A percentile compares a stretch with the other conserved stretches of the same genome.
phyloP scores from a whole-genome alignment of 1,140 invertebrate species.

The Heliothis virescens region DNA sequence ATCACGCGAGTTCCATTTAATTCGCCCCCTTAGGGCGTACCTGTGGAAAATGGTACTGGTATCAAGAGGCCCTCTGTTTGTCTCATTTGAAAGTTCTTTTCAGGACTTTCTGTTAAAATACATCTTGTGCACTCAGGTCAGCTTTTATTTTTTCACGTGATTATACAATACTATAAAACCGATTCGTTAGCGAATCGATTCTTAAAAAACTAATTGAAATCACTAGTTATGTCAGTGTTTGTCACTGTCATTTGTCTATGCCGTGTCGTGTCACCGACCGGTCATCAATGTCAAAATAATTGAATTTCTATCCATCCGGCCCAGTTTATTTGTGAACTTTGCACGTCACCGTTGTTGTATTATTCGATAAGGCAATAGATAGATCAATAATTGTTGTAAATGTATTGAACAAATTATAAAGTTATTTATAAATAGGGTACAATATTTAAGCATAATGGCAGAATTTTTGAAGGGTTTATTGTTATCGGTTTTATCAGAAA shows the following conservation, averaged over 20 bases:
- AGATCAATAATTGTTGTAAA: conserved; percentile 37
- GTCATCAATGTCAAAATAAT: conserved; percentile 14
- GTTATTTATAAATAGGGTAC: background rate
- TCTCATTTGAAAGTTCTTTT: too few species aligned
- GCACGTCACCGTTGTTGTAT: conserved; percentile 25
- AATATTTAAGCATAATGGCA: conserved; percentile 73
- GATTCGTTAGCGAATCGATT: background rate
- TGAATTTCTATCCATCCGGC: background rate
- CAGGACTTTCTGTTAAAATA: too few species aligned
- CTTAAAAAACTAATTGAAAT: background rate
- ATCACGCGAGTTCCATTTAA: too few species aligned
- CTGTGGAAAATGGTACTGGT: too few species aligned
- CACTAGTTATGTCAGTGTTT: background rate
- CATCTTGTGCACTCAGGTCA: too few species aligned
- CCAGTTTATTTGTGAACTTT: conserved; percentile 22
- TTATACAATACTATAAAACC: too few species aligned
- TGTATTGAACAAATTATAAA: conserved; percentile 30
- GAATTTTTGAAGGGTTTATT: conserved; percentile 82
- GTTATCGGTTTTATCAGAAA: conserved; percentile 87
- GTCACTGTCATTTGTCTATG: conserved; percentile 11
- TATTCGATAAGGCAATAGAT: conserved; percentile 20
- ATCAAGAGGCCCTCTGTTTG: too few species aligned
- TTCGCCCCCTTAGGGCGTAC: too few species aligned
- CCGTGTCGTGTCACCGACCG: conserved; percentile 12
- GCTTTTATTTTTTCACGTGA: too few species aligned